These are phyloP conservation scores for Grapholita molesta DNA, from an alignment of 1,140 invertebrate species.

Conservation along the genomic window DNA sequence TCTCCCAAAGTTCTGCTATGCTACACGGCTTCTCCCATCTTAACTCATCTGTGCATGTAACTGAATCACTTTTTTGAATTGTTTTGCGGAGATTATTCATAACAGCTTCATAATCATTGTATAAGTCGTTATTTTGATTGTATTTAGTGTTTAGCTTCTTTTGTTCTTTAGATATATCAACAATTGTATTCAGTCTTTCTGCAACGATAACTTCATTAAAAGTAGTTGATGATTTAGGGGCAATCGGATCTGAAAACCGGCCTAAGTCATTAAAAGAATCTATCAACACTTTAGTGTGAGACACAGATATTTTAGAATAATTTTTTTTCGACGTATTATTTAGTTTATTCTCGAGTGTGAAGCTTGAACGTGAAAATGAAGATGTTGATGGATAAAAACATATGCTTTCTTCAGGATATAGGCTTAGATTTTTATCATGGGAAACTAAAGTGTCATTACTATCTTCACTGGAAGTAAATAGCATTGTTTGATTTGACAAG, in stretches of 20 bases:
- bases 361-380: neutral
- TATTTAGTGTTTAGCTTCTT: conserved; percentile 21
- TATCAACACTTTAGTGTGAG: conserved; percentile 16
- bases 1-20: conserved; percentile 48
- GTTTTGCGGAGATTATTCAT: conserved; percentile 36
- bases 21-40: conserved; percentile 28
- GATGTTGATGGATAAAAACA: neutral
- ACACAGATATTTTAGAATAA: neutral
- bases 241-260: conserved; percentile 29
- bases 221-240: neutral
- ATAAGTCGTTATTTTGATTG: conserved; percentile 22
- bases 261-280: conserved; percentile 38
- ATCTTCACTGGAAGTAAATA: neutral
- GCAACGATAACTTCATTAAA: conserved; percentile 20
- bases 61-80: conserved; percentile 32
- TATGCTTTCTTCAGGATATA: neutral
- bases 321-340: neutral
- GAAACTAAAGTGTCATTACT: neutral
- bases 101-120: conserved; percentile 35
- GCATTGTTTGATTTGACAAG: neutral
- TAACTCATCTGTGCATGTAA: conserved; percentile 34
- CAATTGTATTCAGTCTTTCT: neutral
- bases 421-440: neutral
- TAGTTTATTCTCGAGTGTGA: neutral
- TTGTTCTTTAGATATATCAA: conserved; percentile 7